Base-by-base conservation (phyloP, 2,113 vertebrate genomes). In the Hippocampus barbouri region DNA sequence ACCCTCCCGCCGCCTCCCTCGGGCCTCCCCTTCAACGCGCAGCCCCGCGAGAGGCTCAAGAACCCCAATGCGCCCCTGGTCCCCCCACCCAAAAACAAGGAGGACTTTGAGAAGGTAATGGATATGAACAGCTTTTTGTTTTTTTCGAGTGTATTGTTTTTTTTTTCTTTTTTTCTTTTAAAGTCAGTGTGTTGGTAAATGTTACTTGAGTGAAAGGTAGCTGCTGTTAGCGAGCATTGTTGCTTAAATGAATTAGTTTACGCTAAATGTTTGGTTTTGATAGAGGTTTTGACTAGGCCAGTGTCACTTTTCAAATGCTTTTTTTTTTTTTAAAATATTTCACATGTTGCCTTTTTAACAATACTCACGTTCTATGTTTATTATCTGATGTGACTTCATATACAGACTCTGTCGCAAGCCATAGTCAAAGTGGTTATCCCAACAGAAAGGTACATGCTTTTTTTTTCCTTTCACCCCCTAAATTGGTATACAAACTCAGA, bases 391-490 rank as follows among this genome's bases (percentile, higher is more conserved):
- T 98, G 96, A 99, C 97, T 98, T 98, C 96, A 98, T 98, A 98
- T 98, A 98, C 97, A 99, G 97, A 99, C 96, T 99, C 97, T 99
- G 97, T 99, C 97, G 97, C 97, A 99, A 98, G 97, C 97, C 97
- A 98, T 99, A 99, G 97, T 99, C 97, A 99, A 99, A 99, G 97
- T 99, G 97, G 97, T 99, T 99, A 99, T 99, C 97, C 97, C 97
- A 98, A 99, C 97, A 98, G 97, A 99, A 99, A 99, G 97, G 97
- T 99, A 99, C 97, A 98, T 97, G 95, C 96, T 98, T 94, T 97
- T 51, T 98, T 94, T 98, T 96, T 94, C 10, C 98, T 95, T 96
- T 97, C 8, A 6, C 59, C 57, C 59, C 43, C 64, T 93, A 79
- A 92, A 98, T 96, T 99, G 94, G 95, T 96, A 92, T 96, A 86